Evolutionary conservation across 2,797 vertebrate genomes (phyloP).

Genomic region (Sphenodon punctatus): DNA sequence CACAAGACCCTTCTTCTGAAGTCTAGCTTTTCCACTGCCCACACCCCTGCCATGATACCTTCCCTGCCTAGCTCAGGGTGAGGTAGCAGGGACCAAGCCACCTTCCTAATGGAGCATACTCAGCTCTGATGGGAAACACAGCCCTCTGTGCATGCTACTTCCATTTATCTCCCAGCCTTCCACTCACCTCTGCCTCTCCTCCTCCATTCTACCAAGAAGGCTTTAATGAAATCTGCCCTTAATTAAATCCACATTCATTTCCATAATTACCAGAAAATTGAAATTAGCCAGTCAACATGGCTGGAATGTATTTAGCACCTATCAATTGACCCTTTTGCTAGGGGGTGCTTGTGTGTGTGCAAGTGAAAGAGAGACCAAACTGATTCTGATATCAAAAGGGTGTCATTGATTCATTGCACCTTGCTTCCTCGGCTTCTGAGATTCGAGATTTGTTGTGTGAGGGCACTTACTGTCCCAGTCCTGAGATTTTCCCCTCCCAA

Average conservation of each 20-base stretch:
- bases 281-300: constrained; percentile 71
- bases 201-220: constrained; percentile 56
- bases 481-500: not conserved
- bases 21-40: not conserved
- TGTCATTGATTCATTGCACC: no score
- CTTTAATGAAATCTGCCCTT: constrained; percentile 78
- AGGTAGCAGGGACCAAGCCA: not conserved
- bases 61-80: not conserved
- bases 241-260: constrained; percentile 83
- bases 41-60: not conserved
- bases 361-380: not conserved
- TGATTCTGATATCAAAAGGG: not conserved
- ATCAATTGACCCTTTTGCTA: not conserved
- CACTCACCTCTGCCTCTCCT: not conserved
- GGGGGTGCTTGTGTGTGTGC: not conserved
- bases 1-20: not conserved
- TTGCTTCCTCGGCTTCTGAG: no score
- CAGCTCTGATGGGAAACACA: fast-evolving
- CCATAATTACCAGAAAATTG: constrained; percentile 78
- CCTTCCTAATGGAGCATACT: not conserved
- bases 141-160: not conserved
- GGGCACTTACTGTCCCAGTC: no score
- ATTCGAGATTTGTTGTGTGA: no score
- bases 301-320: constrained; percentile 35
- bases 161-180: not conserved